Evolutionary conservation across 2,113 vertebrate genomes (phyloP).

Genomic region (Ciconia maguari): DNA sequence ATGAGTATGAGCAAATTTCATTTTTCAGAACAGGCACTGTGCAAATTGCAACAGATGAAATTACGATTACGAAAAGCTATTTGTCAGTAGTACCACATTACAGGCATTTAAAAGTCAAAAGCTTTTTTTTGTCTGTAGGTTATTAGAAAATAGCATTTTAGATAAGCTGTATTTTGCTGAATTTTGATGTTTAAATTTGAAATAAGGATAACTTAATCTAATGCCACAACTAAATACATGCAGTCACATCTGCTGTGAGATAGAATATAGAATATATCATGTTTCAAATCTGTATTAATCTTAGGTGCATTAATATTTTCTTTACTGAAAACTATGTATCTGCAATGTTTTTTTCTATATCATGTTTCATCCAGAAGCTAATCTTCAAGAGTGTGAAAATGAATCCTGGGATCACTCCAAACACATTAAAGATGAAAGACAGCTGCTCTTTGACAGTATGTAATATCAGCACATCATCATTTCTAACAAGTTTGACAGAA

Average conservation of each 20-base stretch:
- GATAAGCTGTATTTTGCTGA: not conserved
- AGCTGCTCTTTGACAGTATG: not conserved
- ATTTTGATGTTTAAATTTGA: not conserved
- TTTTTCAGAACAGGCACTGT: not conserved
- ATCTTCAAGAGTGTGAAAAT: not conserved
- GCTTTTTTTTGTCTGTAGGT: accelerated
- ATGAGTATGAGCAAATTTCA: too few species aligned
- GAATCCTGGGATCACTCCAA: not conserved
- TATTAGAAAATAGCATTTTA: not conserved
- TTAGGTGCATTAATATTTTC: not conserved
- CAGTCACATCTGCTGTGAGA: not conserved
- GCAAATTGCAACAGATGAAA: not conserved
- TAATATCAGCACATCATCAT: not conserved
- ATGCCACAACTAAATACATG: not conserved
- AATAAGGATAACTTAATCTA: not conserved
- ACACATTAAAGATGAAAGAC: not conserved
- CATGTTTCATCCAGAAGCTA: not conserved
- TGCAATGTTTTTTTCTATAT: not conserved
- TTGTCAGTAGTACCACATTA: not conserved
- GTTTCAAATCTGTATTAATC: not conserved
- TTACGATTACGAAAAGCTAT: not conserved
- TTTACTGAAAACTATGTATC: not conserved
- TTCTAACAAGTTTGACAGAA: not conserved
- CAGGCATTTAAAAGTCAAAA: not conserved
- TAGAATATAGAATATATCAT: not conserved